Conservation (phyloP, 37 sponge, comb jelly and placozoan genomes). For the Ephydatia muelleri region DNA sequence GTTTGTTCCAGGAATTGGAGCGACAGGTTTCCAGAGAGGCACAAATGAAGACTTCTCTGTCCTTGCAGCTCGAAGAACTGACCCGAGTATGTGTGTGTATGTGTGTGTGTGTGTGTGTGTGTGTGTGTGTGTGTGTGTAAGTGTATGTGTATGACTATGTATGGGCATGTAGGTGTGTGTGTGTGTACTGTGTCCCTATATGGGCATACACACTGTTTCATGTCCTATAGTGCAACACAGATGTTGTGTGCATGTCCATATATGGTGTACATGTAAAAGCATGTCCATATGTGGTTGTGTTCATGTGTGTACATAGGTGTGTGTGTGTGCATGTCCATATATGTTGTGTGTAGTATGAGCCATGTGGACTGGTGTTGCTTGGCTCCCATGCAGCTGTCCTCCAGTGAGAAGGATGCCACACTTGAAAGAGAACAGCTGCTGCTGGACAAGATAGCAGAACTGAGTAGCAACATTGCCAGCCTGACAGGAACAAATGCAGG, state of each 20-base stretch:
- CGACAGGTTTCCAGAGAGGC: not conserved
- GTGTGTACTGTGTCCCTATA: no score
- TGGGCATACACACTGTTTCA: no score
- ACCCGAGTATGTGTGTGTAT: not conserved
- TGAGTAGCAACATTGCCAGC: constrained; percentile 46
- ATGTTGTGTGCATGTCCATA: not conserved
- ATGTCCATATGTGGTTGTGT: not conserved
- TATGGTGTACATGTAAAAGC: not conserved
- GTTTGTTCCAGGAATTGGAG: constrained; percentile 50
- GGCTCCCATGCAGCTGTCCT: constrained; percentile 14
- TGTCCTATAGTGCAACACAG: no score
- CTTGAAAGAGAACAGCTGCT: constrained; percentile 34
- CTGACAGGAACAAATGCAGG: constrained; percentile 61
- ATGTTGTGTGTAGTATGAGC: not conserved
- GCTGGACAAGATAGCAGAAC: constrained; percentile 39
- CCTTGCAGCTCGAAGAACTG: constrained; percentile 41
- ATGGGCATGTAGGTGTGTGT: no score
- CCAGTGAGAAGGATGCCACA: constrained; percentile 29
- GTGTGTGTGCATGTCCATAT: constrained; percentile 11
- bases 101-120: not conserved
- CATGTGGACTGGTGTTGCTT: not conserved
- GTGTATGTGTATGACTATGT: not conserved
- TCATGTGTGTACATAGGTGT: not conserved
- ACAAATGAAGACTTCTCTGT: constrained; percentile 29
- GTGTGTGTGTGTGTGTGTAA: no score